These are phyloP conservation scores for Drosophila maculinotata DNA, from an alignment of 2,888 invertebrate genomes.

Conservation along the genomic window DNA sequence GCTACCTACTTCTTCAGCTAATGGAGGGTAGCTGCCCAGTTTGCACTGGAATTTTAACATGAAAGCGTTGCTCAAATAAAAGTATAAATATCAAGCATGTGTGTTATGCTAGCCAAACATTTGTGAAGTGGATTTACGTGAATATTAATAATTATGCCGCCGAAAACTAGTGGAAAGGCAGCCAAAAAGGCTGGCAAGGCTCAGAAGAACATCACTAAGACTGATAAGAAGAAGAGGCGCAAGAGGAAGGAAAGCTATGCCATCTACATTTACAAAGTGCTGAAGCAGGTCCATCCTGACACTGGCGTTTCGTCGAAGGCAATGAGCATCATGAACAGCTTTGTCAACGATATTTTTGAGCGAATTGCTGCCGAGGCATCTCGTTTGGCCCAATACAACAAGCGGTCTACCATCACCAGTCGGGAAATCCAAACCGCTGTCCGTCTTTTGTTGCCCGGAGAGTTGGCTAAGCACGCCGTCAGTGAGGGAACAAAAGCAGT, in stretches of 20 bases:
- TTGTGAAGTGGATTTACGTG: neutral
- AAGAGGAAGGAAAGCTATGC: conserved; percentile 84
- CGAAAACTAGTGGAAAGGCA: conserved; percentile 3
- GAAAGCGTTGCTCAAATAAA: neutral
- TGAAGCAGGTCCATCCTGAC: conserved; percentile 88
- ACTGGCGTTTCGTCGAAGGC: conserved; percentile 89
- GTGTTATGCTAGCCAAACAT: neutral
- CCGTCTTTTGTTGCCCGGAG: conserved; percentile 54
- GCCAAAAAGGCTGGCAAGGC: conserved; percentile 85
- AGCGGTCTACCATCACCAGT: conserved; percentile 55
- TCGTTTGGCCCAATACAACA: conserved; percentile 86
- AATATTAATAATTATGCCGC: neutral
- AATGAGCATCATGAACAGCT: conserved; percentile 91
- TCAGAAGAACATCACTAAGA: conserved; percentile 80
- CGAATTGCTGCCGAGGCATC: conserved; percentile 89
- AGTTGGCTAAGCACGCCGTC: conserved; percentile 57
- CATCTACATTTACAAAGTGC: conserved; percentile 84
- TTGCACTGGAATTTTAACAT: neutral
- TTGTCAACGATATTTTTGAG: conserved; percentile 91
- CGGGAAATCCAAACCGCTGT: conserved; percentile 58
- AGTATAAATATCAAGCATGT: neutral
- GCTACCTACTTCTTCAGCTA: too few relatives aligned
- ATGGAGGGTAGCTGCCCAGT: too few relatives aligned
- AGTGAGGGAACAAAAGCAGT: conserved; percentile 56
- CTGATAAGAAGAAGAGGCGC: conserved; percentile 79